Base-by-base conservation (phyloP, 2,113 vertebrate species). In the Petrocephalus zakoni region DNA sequence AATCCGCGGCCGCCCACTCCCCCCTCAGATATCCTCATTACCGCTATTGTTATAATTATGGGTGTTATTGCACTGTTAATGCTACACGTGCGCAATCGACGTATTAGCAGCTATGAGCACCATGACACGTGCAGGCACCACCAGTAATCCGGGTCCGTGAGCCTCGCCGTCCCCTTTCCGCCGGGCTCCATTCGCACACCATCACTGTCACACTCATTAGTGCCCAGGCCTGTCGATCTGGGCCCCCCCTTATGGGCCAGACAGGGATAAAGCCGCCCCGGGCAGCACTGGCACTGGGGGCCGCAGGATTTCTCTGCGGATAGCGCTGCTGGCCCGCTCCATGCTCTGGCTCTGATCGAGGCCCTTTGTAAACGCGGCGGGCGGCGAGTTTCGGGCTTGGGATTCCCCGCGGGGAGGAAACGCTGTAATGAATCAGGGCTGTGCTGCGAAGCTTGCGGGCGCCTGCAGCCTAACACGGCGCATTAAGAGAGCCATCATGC, bases 391-490 rank as follows among this genome's bases (percentile, higher is more conserved):
- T 88, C 78, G 90, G 75, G 56, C 87, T 19, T 47, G 42, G n/a
- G 91, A 91, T 19, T 1, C 90, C 25, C 91, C 90, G 47, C 22
- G 10, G 90, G 84, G 89, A 49, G 64, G 34, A 25, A 49, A 78
- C 58, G 83, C 0, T 64, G 52, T 64, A 91, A 91, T 85, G 75
- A 90, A 91, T 91, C 88, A 90, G 89, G 85, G 89, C 78, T 91
- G 8, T 4, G 47, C 21, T 0, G 0, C 85, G 90, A 90, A 89
- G 86, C 88, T 90, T 46, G 22, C 88, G 37, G 68, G 46, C n/a
- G 51, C 5, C 0, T 88, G 51, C 89, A 91, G 89, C 1, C 64
- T 86, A 22, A 2, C 2, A 19, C 85, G 49, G 89, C 8, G 91
- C 61, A 88, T 53, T 88, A 82, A 91, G 88, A 37, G 8, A 52